Evolutionary conservation across 2,113 vertebrate species (phyloP), one percentile per base, ranked within the genome.

Genomic region (Eublepharis macularius): DNA sequence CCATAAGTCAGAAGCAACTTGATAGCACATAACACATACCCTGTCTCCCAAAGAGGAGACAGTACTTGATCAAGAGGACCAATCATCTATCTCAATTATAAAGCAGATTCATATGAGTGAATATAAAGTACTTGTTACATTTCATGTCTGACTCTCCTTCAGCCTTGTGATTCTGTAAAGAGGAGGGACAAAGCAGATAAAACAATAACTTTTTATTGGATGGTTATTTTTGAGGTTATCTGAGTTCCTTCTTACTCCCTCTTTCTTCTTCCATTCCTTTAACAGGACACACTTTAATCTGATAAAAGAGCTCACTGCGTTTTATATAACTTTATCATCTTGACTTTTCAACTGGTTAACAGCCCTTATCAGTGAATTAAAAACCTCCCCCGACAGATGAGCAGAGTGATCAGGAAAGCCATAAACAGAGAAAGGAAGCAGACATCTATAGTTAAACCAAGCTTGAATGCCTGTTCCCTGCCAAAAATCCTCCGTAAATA

Each of bases 301-400:
- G 66, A 19, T 32, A 80, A 72, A 76, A 21, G 70, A 54, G 39
- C 68, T 87, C 1, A 2, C 5, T 85, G 73, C 73, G 49, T 88
- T 84, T 87, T 88, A 72, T 74, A 6, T 39, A 84, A 92, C 82
- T 93, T 91, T 87, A 89, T 85, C 86, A 89, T 87, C 85, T 90
- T 90, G 82, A 79, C 90, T 95, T 90, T 80, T 89, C 92, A 92
- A 94, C 82, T 83, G 73, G 73, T 91, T 94, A 94, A 92, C 81
- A 92, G 84, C 84, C 81, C 87, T 94, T 91, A 91, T 93, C 91
- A 91, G 86, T 86, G 94, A 95, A 95, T 94, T n/a, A 95, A 95
- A 96, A 95, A 85, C 87, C 72, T 92, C 89, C 87, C 76, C 75
- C 51, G 88, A 87, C 88, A 95, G 90, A 93, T 86, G 92, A 93